Evolutionary conservation across 1,140 invertebrate genomes (phyloP), one percentile per base, ranked within the genome.

Genomic region (Cyrtorhinus lividipennis): DNA sequence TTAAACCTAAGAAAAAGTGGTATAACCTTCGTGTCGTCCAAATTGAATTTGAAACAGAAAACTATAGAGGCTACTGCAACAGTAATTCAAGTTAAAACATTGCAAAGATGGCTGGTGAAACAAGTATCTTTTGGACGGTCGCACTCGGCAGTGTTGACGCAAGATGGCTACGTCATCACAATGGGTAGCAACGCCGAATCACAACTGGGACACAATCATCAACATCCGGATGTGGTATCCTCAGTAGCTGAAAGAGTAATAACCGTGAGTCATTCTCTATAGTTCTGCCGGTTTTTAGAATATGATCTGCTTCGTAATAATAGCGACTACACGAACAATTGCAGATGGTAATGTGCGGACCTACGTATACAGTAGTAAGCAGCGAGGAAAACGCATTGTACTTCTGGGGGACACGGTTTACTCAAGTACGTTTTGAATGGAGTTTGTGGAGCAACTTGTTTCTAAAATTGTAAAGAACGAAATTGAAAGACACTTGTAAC

Each of bases 301-400:
- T n/a, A n/a, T n/a, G n/a, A n/a, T n/a, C n/a, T n/a, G n/a, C n/a
- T n/a, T n/a, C n/a, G n/a, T n/a, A n/a, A n/a, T n/a, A n/a, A n/a
- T n/a, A n/a, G n/a, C n/a, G n/a, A n/a, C n/a, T n/a, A n/a, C n/a
- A n/a, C n/a, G n/a, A n/a, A n/a, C 30, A 38, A 8, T 71, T 73
- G 30, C 65, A 81, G 81, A 77, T 76, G 69, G 75, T 82, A 12
- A 75, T 79, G 63, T 85, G 83, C 73, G 83, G 82, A 23, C 78
- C 82, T 26, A 80, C 81, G 30, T 86, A 80, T 67, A 84, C 83
- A 0, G 74, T 85, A 24, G 79, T 80, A 38, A 78, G 78, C 38
- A 85, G 83, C 1, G 71, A 78, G 22, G 79, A 85, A 63, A 85
- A 86, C 70, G 79, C 83, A 62, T 73, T 87, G 1, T 81, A 82